Conservation (phyloP, 2,797 vertebrate species). For the Otolemur crassicaudatus region DNA sequence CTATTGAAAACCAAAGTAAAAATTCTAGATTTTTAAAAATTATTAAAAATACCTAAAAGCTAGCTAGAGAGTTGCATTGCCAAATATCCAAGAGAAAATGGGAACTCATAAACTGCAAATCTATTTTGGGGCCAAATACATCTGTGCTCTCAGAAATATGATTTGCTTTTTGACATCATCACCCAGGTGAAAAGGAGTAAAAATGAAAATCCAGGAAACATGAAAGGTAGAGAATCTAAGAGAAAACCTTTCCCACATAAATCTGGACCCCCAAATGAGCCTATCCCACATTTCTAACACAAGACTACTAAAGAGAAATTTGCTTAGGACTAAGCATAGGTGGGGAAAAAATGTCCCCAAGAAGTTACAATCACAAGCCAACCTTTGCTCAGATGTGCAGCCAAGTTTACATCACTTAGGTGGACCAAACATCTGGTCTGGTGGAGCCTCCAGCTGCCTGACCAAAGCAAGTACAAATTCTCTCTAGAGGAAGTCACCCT, state of each 20-base stretch:
- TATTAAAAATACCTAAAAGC: neutral
- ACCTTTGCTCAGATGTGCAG: neutral
- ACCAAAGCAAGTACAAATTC: neutral
- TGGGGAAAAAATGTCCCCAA: neutral
- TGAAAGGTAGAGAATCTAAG: neutral
- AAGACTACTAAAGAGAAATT: neutral
- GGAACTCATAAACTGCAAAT: neutral
- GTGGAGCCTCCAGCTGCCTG: neutral
- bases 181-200: neutral
- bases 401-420: neutral
- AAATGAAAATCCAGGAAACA: neutral
- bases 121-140: neutral
- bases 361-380: neutral
- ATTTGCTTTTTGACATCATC: neutral
- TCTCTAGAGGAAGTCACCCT: neutral
- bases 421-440: neutral
- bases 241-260: neutral
- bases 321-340: neutral
- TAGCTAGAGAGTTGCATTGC: neutral
- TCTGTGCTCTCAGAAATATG: neutral
- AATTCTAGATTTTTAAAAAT: too few relatives aligned
- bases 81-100: neutral
- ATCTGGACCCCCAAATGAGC: neutral
- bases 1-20: neutral
- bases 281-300: neutral